A percentile compares a stretch with the other conserved stretches of the same genome.
These are phyloP conservation scores for Dissostichus mawsoni DNA, from an alignment of 2,113 vertebrate species.

Conservation along the genomic window DNA sequence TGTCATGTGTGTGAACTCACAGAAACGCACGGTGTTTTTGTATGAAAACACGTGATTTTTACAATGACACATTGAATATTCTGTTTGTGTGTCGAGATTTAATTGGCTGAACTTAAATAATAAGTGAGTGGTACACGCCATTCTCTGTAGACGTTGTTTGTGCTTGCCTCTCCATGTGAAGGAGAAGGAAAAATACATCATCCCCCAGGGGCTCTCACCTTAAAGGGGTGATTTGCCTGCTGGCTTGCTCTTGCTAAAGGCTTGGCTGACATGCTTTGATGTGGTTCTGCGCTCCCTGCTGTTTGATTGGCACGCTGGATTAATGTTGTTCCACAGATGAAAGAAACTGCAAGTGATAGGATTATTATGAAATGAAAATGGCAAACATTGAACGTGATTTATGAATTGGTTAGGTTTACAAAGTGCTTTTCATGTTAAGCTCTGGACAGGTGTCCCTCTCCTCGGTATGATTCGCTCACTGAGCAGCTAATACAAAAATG, in stretches of 20 bases:
- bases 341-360: slow-evolving; percentile 51
- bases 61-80: slow-evolving; percentile 64
- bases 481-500: slow-evolving; percentile 36
- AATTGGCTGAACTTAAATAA: slow-evolving; percentile 60
- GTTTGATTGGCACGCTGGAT: slow-evolving; percentile 78
- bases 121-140: slow-evolving; percentile 20
- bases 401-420: slow-evolving; percentile 66
- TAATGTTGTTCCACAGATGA: slow-evolving; percentile 70
- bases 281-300: slow-evolving; percentile 70
- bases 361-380: slow-evolving; percentile 62
- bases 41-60: slow-evolving; percentile 22
- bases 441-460: slow-evolving; percentile 51
- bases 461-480: slow-evolving; percentile 26
- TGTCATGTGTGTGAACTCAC: neutral
- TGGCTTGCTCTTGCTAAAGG: slow-evolving; percentile 75
- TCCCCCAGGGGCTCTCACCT: slow-evolving; percentile 65
- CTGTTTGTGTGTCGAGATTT: slow-evolving; percentile 56
- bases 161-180: slow-evolving; percentile 7
- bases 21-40: slow-evolving; percentile 6
- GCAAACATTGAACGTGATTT: slow-evolving; percentile 69
- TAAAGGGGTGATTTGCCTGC: slow-evolving; percentile 79
- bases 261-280: slow-evolving; percentile 78
- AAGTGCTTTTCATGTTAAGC: slow-evolving; percentile 44
- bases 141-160: slow-evolving; percentile 35
- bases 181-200: slow-evolving; percentile 40